These are phyloP conservation scores for Adelosebastes latens DNA, from an alignment of 2,797 vertebrate species.

Conservation along the genomic window DNA sequence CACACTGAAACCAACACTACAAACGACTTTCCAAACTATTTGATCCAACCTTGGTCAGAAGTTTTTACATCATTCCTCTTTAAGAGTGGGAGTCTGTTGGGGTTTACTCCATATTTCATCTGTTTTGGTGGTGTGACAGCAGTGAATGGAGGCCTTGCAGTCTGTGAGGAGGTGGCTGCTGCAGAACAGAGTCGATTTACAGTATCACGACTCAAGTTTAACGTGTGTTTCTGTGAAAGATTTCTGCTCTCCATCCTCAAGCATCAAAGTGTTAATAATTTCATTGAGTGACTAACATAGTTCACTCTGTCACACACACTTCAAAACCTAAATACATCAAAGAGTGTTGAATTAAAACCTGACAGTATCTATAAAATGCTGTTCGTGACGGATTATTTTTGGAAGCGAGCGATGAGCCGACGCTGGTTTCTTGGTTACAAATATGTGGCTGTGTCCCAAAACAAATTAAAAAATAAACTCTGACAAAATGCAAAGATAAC, in stretches of 20 bases:
- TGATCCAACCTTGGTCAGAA: not conserved
- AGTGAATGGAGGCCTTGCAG: constrained; percentile 17
- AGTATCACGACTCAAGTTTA: constrained; percentile 24
- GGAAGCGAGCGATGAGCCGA: constrained; percentile 9
- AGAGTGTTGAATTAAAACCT: constrained; percentile 27
- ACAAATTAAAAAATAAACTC: constrained; percentile 17
- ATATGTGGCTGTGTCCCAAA: not conserved
- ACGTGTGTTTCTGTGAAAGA: not conserved
- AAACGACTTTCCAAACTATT: not conserved
- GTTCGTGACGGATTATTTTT: constrained; percentile 44
- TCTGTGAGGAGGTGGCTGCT: constrained; percentile 23
- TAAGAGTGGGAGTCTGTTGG: constrained; percentile 1
- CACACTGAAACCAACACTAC: not conserved
- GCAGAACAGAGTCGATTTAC: constrained; percentile 29
- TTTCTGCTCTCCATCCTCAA: not conserved
- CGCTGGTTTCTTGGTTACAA: constrained; percentile 10
- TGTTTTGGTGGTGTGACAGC: constrained; percentile 19
- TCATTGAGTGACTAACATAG: constrained; percentile 14
- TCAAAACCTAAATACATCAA: constrained; percentile 49
- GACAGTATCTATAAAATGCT: constrained; percentile 29
- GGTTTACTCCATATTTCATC: constrained; percentile 1
- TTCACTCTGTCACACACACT: constrained; percentile 15
- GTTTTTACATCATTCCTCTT: constrained; percentile 4
- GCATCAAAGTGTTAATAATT: constrained; percentile 43
- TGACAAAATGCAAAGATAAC: constrained; percentile 13